Percentiles rank a stretch among this genome's conserved stretches.
Evolutionary conservation across 2,888 invertebrate genomes (phyloP).

Genomic region (Habrosyne pyritoides): DNA sequence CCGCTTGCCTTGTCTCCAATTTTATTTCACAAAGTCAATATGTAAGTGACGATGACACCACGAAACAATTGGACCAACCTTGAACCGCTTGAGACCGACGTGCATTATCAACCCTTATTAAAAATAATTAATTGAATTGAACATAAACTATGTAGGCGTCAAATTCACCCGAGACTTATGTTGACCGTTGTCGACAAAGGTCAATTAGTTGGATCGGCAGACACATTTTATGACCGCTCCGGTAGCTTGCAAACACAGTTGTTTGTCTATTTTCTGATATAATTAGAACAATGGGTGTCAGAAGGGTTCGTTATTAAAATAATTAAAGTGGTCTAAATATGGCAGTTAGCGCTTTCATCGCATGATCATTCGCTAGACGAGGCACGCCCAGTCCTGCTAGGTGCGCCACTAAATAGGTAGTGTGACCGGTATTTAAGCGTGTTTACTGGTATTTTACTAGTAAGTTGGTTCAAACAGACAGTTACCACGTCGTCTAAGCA

Average conservation of each 20-base stretch:
- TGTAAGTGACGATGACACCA: constrained; percentile 14
- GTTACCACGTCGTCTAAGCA: constrained; percentile 49
- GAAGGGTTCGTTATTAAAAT: constrained; percentile 32
- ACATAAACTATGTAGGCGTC: constrained; percentile 19
- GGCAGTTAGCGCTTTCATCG: constrained; percentile 37
- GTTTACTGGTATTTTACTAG: constrained; percentile 25
- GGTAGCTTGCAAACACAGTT: not conserved
- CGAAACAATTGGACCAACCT: constrained; percentile 28
- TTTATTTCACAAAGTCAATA: constrained; percentile 10
- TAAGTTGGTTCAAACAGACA: constrained; percentile 39
- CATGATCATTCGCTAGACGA: constrained; percentile 15
- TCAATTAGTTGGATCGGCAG: constrained; percentile 1
- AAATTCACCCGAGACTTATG: not conserved
- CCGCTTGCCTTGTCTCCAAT: constrained; percentile 23
- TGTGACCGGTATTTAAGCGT: constrained; percentile 28
- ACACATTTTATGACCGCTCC: not conserved
- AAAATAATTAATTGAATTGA: constrained; percentile 18
- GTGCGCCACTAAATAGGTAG: constrained; percentile 37
- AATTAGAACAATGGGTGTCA: constrained; percentile 20
- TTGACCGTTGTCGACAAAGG: constrained; percentile 3
- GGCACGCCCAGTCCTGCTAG: constrained; percentile 38
- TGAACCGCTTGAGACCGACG: constrained; percentile 17
- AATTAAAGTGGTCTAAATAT: constrained; percentile 47
- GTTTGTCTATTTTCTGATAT: constrained; percentile 15
- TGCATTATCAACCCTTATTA: constrained; percentile 30